Percentiles rank a stretch among this genome's conserved stretches.
These are phyloP conservation scores for Neuroscelio doddi DNA, from an alignment of 2,888 invertebrate species.

Conservation along the genomic window DNA sequence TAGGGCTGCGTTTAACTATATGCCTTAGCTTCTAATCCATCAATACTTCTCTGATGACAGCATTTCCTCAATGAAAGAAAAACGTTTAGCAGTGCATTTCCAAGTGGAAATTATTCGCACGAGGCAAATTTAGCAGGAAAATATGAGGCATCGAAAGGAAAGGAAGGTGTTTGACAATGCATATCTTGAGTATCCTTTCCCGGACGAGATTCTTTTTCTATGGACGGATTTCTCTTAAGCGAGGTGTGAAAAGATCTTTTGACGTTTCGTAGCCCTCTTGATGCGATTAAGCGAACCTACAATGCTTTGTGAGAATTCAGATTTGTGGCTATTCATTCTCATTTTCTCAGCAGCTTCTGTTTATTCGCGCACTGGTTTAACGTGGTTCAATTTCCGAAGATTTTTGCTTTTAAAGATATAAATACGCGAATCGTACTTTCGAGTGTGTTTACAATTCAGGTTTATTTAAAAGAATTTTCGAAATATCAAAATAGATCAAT, in stretches of 20 bases:
- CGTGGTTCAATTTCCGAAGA: constrained; percentile 3
- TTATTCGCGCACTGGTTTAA: constrained; percentile 12
- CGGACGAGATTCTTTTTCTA: constrained; percentile 14
- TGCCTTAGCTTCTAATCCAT: constrained; percentile 5
- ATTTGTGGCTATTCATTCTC: constrained; percentile 46
- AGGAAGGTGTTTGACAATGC: constrained; percentile 33
- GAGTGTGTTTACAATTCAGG: background rate
- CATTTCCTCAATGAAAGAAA: constrained; percentile 56
- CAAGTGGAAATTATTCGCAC: constrained; percentile 18
- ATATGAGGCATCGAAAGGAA: constrained; percentile 46
- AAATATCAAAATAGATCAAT: constrained; percentile 11
- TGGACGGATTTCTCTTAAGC: constrained; percentile 19
- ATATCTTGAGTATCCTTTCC: constrained; percentile 28
- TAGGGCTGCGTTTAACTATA: constrained; percentile 10
- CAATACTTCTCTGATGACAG: constrained; percentile 45
- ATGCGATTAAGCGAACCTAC: constrained; percentile 58
- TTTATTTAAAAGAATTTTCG: constrained; percentile 2
- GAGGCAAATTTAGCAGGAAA: constrained; percentile 60
- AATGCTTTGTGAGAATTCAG: constrained; percentile 51
- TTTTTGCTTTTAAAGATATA: background rate
- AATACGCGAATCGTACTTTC: constrained; percentile 1
- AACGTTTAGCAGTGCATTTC: constrained; percentile 55
- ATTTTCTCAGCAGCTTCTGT: constrained; percentile 11
- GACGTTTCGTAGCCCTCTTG: constrained; percentile 50
- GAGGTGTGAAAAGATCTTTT: constrained; percentile 39